phyloP scores from a whole-genome alignment of 1,140 invertebrate species.

The Ditylenchus dipsaci region DNA sequence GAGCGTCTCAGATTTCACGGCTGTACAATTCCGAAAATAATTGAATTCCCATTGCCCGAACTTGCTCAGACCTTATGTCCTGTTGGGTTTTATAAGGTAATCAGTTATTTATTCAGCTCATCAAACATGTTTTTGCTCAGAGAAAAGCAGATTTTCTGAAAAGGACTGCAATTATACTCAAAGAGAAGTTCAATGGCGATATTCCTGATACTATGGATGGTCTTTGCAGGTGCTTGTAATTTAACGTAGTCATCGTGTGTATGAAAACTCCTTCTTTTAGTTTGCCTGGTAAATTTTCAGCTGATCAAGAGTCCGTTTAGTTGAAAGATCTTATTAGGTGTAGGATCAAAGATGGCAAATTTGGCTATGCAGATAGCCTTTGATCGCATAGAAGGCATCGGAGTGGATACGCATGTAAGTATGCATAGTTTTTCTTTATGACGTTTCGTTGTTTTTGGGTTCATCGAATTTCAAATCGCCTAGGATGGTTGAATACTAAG shows the following conservation, averaged over 20 bases:
- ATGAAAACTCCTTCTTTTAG: too few relatives aligned
- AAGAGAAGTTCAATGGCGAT: constrained; percentile 25
- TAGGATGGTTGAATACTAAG: constrained; percentile 39
- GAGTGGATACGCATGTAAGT: constrained; percentile 43
- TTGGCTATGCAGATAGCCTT: constrained; percentile 39
- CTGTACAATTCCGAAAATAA: constrained; percentile 30
- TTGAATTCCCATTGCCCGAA: constrained; percentile 13
- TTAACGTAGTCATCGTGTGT: background rate
- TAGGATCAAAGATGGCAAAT: constrained; percentile 46
- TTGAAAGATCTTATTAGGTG: constrained; percentile 12
- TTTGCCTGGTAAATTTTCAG: background rate
- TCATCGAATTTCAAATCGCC: constrained; percentile 35
- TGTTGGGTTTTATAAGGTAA: constrained; percentile 37
- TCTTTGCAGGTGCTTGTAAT: constrained; percentile 1
- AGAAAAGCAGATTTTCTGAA: constrained; percentile 38
- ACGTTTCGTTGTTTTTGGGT: background rate
- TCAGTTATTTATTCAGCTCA: too few relatives aligned
- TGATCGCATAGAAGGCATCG: constrained; percentile 33
- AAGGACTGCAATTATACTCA: constrained; percentile 20
- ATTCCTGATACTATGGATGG: constrained; percentile 37
- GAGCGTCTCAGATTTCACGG: constrained; percentile 29
- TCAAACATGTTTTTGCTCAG: constrained; percentile 22
- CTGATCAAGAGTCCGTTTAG: background rate
- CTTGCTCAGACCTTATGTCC: constrained; percentile 22
- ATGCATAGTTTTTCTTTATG: background rate